Percentiles rank a stretch among this genome's conserved stretches.
phyloP scores from a whole-genome alignment of 2,888 invertebrate species.

The Rapana venosa region DNA sequence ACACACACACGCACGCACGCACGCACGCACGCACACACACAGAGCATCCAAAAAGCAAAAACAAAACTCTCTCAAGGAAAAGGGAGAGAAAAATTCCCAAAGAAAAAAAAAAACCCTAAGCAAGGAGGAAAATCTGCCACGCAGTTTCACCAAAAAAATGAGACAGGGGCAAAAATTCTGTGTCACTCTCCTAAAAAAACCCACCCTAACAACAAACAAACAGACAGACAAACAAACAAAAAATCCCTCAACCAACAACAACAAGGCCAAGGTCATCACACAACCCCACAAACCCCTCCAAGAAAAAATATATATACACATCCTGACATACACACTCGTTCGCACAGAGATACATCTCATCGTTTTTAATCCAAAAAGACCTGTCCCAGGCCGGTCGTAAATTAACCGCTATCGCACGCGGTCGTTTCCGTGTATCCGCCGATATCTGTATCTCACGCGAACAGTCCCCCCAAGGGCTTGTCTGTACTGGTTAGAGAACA shows the following conservation, averaged over 20 bases:
- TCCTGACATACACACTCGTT: background rate
- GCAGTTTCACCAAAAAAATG: too few species aligned
- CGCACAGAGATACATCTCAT: background rate
- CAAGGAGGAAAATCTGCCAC: too few species aligned
- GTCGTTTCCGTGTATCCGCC: too few species aligned
- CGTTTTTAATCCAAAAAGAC: background rate
- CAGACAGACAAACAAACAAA: background rate
- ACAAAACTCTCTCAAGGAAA: background rate
- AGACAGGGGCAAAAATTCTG: too few species aligned
- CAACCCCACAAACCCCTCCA: background rate
- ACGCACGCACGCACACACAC: conserved; percentile 18
- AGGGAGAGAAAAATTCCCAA: background rate
- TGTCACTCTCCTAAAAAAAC: too few species aligned
- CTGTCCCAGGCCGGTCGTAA: too few species aligned
- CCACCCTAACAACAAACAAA: background rate
- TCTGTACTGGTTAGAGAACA: too few species aligned
- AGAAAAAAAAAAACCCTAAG: background rate
- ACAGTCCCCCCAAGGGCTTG: too few species aligned
- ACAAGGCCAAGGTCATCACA: background rate
- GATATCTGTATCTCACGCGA: too few species aligned
- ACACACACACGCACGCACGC: background rate
- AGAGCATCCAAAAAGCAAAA: background rate
- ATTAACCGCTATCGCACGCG: too few species aligned
- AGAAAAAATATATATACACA: background rate
- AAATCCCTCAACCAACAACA: too few species aligned